Evolutionary conservation across 2,113 vertebrate genomes (phyloP), one percentile per base, ranked within the genome.

Genomic region (Elachura formosa): DNA sequence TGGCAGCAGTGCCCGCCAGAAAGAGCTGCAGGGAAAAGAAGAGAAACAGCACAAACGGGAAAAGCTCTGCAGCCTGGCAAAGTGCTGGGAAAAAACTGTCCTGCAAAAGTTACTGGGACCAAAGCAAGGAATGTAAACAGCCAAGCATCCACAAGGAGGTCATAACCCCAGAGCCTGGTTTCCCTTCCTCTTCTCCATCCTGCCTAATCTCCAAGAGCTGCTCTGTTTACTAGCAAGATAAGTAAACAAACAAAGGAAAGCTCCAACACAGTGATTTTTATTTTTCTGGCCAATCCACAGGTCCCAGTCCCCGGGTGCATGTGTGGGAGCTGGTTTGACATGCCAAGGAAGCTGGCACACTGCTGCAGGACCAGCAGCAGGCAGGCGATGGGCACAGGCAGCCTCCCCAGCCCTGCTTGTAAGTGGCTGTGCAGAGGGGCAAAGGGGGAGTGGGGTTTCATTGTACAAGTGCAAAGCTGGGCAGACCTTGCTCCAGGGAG

Each of bases 121-220:
- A 5, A 71, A 91, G 72, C 71, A 84, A 94, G 83, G 96, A 97
- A 96, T 95, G 88, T 97, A 96, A 97, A 97, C 96, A 96, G 84
- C 41, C 61, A 56, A 61, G 83, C 55, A 73, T 81, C 88, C 83
- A 86, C 95, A 84, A 31, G 48, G 56, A 90, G 96, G 94, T 96
- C 96, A 87, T 75, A 90, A 94, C 96, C 94, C 80, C 81, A 46
- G 82, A 78, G 64, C 78, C 61, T 24, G 0, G n/a, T 90, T 90
- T 87, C 88, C 88, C 64, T 93, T 93, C 91, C 80, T 84, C 80
- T 86, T 59, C 81, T 93, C 78, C 29, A 34, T 80, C 46, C 78
- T 80, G 91, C 56, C 63, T 92, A 84, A 92, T 91, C 95, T 94
- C 95, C 71, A 83, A 82, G 54, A 88, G 66, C 83, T 69, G 78